Base-by-base conservation (phyloP, 2,888 invertebrate species). In the Seira musarum region DNA sequence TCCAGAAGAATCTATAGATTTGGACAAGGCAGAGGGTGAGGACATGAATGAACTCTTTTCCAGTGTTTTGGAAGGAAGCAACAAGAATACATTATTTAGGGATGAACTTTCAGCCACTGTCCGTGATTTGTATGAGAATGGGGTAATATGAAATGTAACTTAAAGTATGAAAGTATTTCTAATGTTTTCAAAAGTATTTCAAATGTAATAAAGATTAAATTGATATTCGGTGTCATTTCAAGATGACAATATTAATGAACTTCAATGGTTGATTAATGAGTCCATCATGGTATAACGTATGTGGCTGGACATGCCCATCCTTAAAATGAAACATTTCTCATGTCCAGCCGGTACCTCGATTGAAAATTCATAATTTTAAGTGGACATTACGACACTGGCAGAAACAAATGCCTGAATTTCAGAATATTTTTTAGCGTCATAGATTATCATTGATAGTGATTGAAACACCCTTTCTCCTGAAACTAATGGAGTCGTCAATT, bases 111-210 rank as follows among this genome's bases (percentile, higher is more conserved):
- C 24, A 1, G 46, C 60, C 1, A 57, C 35, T 60, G 71, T 71
- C n/a, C 30, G 65, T 5, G 13, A 60, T 3, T 25, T 78, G 57
- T 71, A 71, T 66, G 77, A 78, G 60, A 60, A 66, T 6, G 77
- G 77, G 0, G 70, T 70, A n/a, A 1, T 77, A 17, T 77, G n/a
- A 71, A 15, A 1, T 21, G 22, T n/a, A 2, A 35, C 19, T 21
- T 17, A 49, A 17, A 49, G 30, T 46, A 21, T n/a, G n/a, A n/a
- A n/a, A n/a, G n/a, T n/a, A n/a, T n/a, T n/a, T n/a, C n/a, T n/a
- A n/a, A n/a, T n/a, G n/a, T n/a, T n/a, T n/a, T n/a, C n/a, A n/a
- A n/a, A n/a, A n/a, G n/a, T n/a, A n/a, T n/a, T n/a, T n/a, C n/a
- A n/a, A 17, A 60, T 60, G 6, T 8, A 8, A 60, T 17, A 17